Conservation (phyloP, 2,888 invertebrate genomes). For the Torymus auratus region DNA sequence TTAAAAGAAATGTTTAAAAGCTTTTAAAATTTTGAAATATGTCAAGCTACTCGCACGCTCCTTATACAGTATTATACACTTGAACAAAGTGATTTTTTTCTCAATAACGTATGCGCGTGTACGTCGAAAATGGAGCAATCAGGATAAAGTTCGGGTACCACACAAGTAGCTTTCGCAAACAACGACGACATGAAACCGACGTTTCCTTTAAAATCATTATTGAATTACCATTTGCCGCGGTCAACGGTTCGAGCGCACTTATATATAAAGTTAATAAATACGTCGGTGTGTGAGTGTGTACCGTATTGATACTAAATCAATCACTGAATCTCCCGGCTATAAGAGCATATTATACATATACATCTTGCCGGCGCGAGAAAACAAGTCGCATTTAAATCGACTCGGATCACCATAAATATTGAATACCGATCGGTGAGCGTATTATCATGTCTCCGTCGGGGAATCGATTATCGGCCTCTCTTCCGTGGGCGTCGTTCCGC, state of each 20-base stretch:
- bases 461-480: constrained; percentile 46
- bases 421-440: constrained; percentile 13
- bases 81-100: too few relatives aligned
- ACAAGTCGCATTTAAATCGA: constrained; percentile 23
- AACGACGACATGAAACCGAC: too few relatives aligned
- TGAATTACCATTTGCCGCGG: too few relatives aligned
- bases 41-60: background rate
- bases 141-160: too few relatives aligned
- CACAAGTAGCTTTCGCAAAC: too few relatives aligned
- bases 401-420: constrained; percentile 31
- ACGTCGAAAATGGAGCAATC: too few relatives aligned
- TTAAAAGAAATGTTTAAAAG: too few relatives aligned
- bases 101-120: too few relatives aligned
- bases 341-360: background rate
- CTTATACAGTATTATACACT: background rate
- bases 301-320: constrained; percentile 16
- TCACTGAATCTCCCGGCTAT: background rate
- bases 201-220: too few relatives aligned
- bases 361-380: background rate
- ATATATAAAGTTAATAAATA: constrained; percentile 14
- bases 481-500: background rate
- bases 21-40: too few relatives aligned
- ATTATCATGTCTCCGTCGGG: constrained; percentile 21
- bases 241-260: too few relatives aligned
- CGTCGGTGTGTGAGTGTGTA: background rate